Evolutionary conservation across 2,888 invertebrate species (phyloP).

Genomic region (Caenorhabditis japonica): DNA sequence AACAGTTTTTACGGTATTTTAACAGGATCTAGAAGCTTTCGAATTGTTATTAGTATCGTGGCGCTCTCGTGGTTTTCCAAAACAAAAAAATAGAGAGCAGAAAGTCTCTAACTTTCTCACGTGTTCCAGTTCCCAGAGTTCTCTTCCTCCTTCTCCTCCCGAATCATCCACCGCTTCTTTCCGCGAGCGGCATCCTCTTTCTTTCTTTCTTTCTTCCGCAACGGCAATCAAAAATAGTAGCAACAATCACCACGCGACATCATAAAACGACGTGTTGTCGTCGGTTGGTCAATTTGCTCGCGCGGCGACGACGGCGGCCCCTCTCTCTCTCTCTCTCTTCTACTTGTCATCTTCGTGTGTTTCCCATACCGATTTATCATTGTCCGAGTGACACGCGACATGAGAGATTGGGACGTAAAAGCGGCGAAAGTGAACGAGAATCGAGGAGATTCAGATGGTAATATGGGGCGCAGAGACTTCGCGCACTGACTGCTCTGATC

Average conservation of each 20-base stretch:
- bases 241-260: slow-evolving; percentile 21
- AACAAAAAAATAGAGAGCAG: too few species aligned
- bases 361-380: slow-evolving; percentile 58
- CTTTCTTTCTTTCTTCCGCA: too few species aligned
- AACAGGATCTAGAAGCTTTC: too few species aligned
- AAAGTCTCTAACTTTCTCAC: too few species aligned
- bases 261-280: slow-evolving; percentile 26
- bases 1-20: too few species aligned
- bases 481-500: slow-evolving; percentile 41
- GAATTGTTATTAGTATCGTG: too few species aligned
- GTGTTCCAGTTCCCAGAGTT: slow-evolving; percentile 2
- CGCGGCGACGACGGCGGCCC: too few species aligned
- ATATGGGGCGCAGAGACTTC: slow-evolving; percentile 11
- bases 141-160: slow-evolving; percentile 15
- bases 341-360: slow-evolving; percentile 42
- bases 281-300: slow-evolving; percentile 40
- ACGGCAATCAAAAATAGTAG: background rate
- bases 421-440: slow-evolving; percentile 8
- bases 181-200: too few species aligned
- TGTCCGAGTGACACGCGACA: slow-evolving; percentile 22
- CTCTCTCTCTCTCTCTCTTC: too few species aligned
- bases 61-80: too few species aligned
- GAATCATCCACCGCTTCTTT: background rate
- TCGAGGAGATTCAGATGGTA: slow-evolving; percentile 8
- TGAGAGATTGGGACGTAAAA: slow-evolving; percentile 2